These are phyloP conservation scores for Drosophila neotestacea DNA, from an alignment of 2,888 invertebrate genomes.

Conservation along the genomic window DNA sequence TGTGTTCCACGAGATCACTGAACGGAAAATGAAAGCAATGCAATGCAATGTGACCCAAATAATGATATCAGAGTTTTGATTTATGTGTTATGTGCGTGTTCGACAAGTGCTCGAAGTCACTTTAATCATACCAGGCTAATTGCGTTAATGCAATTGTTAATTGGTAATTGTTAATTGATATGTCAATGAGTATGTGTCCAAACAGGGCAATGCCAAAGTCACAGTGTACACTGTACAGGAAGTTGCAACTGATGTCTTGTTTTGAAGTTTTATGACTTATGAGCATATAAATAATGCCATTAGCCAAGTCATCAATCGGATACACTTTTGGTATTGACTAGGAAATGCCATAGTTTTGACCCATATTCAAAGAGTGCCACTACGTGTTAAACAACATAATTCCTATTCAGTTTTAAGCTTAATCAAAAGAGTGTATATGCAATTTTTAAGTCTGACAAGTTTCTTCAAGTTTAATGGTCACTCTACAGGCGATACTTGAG, in stretches of 20 bases:
- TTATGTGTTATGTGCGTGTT: conserved; percentile 52
- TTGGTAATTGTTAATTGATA: conserved; percentile 60
- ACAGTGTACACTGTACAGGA: conserved; percentile 55
- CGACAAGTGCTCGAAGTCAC: conserved; percentile 46
- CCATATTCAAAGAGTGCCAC: conserved; percentile 47
- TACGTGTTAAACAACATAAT: conserved; percentile 28
- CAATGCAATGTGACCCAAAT: conserved; percentile 65
- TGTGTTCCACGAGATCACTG: conserved; percentile 18
- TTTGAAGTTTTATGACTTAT: conserved; percentile 45
- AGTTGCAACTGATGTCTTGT: conserved; percentile 46
- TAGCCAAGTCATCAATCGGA: conserved; percentile 32
- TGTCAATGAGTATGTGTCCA: conserved; percentile 27
- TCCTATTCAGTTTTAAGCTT: not conserved
- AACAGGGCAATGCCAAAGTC: conserved; percentile 13
- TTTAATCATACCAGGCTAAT: conserved; percentile 53
- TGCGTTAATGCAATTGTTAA: conserved; percentile 72
- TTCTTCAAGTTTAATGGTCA: conserved; percentile 30
- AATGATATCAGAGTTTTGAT: conserved; percentile 66
- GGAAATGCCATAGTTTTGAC: conserved; percentile 63
- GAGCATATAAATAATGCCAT: conserved; percentile 62
- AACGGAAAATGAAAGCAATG: conserved; percentile 45
- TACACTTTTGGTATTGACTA: conserved; percentile 18
- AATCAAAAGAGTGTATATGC: not conserved
- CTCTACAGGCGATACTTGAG: conserved; percentile 14
- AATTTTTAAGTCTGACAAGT: conserved; percentile 19